Base-by-base conservation (phyloP, 2,888 invertebrate genomes). In the Galeruca laticollis region DNA sequence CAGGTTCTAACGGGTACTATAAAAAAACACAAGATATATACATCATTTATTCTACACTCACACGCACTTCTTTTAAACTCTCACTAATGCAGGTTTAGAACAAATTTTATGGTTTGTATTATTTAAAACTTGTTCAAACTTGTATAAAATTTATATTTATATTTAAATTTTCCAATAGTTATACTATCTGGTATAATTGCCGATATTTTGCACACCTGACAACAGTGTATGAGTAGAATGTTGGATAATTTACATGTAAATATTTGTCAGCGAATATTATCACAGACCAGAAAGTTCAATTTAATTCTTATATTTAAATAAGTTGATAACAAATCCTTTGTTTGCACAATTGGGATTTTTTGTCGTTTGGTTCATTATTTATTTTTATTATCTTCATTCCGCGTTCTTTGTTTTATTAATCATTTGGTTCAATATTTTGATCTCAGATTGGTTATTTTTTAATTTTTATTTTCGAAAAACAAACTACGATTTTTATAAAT, bases 1-100 rank as follows among this genome's bases (percentile, higher is more conserved):
- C 85, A 85, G 85, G 85, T 86, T 85, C 84, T 84, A 83, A 85
- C 85, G 85, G 86, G 86, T 86, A 86, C 85, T 86, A 47, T 84
- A 86, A 85, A 84, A 47, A 84, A 79, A 81, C 78, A 81, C 78
- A 75, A 77, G 31, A 57, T 76, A 74, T 78, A 76, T 78, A 78
- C 76, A 68, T 68, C 65, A 56, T 20, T 56, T 20, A 18, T 51
- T 63, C 72, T 73, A 75, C 59, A 75, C 71, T 74, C 74, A 75
- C 70, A 76, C 67, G 65, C 56, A 70, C 73, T 62, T 60, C 49
- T 49, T 73, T 66, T 67, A 52, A 37, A 59, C 35, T 60, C 51
- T 1, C 13, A 13, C 3, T 15, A n/a, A 31, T 9, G 4, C 11
- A 51, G 18, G 20, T 37, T 37, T 37, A 10, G 37, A 37, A 37